Conservation (phyloP, 2,797 vertebrate genomes). For the Pampus argenteus region DNA sequence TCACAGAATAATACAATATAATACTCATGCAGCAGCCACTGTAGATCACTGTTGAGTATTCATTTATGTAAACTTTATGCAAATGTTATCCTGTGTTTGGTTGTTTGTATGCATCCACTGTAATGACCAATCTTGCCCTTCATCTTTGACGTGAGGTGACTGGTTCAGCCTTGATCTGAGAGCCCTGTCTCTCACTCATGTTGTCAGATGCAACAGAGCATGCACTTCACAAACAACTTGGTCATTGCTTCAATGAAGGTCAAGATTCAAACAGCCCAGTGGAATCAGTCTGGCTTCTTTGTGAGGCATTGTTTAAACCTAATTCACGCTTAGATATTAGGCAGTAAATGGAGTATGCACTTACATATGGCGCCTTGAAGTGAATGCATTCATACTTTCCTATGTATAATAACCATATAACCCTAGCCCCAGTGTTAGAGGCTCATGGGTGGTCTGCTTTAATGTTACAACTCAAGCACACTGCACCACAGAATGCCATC, state of each 20-base stretch:
- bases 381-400: conserved; percentile 69
- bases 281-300: conserved; percentile 57
- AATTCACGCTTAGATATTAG: conserved; percentile 62
- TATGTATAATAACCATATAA: conserved; percentile 65
- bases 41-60: conserved; percentile 75
- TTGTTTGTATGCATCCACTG: conserved; percentile 81
- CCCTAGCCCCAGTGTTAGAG: conserved; percentile 43
- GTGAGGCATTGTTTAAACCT: conserved; percentile 68
- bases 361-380: conserved; percentile 56
- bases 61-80: conserved; percentile 87
- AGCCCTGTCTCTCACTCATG: conserved; percentile 80
- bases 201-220: conserved; percentile 79
- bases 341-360: conserved; percentile 69
- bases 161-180: conserved; percentile 85
- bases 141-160: conserved; percentile 87
- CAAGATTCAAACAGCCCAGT: conserved; percentile 72
- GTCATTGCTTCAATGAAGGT: conserved; percentile 82
- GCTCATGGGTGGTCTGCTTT: conserved; percentile 52
- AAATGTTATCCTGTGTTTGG: conserved; percentile 78
- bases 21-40: conserved; percentile 37
- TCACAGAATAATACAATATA: conserved; percentile 32
- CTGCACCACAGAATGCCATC: conserved; percentile 63
- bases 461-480: conserved; percentile 63
- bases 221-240: conserved; percentile 81
- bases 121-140: conserved; percentile 85